Conservation (phyloP, 2,888 invertebrate species). For the Hermaeophaga mercurialis region DNA sequence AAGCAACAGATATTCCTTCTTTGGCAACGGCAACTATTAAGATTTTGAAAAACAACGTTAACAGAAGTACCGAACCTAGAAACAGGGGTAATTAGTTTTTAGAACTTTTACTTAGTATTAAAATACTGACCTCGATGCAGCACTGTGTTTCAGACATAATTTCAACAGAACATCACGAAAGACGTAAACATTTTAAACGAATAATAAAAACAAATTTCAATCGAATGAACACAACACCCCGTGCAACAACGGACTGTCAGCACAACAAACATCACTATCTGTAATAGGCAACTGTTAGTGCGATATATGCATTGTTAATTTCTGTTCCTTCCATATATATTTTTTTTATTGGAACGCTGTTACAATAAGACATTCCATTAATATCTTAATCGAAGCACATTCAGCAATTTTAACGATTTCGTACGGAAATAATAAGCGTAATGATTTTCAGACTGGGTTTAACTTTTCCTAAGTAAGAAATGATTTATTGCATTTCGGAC, state of each 20-base stretch:
- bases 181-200: not conserved
- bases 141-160: not conserved
- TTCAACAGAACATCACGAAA: constrained; percentile 1
- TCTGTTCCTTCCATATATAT: constrained; percentile 21
- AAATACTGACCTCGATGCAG: constrained; percentile 6
- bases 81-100: too few species aligned
- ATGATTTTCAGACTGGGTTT: not conserved
- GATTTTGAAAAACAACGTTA: too few species aligned
- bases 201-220: constrained; percentile 1
- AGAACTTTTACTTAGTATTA: too few species aligned
- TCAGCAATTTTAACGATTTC: not conserved
- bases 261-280: constrained; percentile 12
- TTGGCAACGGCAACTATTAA: too few species aligned
- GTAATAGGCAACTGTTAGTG: constrained; percentile 16
- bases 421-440: not conserved
- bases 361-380: constrained; percentile 8
- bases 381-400: constrained; percentile 2
- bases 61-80: too few species aligned
- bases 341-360: constrained; percentile 1
- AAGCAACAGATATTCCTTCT: too few species aligned
- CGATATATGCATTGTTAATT: constrained; percentile 29
- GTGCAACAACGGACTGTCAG: not conserved
- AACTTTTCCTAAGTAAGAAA: not conserved
- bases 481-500: not conserved
- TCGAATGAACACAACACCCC: not conserved